Evolutionary conservation across 2,888 invertebrate genomes (phyloP).

Genomic region (Linnaemya tessellans): DNA sequence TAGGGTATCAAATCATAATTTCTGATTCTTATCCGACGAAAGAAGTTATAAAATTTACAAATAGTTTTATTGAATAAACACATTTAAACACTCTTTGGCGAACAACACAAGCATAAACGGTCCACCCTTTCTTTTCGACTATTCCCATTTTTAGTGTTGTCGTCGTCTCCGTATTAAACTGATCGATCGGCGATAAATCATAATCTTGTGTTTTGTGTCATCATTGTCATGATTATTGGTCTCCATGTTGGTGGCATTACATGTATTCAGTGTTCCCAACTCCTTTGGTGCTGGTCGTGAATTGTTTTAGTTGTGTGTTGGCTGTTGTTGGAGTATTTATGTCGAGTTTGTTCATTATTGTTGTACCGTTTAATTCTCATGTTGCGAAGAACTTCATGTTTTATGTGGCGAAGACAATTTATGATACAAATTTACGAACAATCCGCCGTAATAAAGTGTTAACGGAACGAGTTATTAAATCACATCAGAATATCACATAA

Average conservation of each 20-base stretch:
- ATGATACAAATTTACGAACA: conserved; percentile 78
- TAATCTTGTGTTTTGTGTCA: conserved; percentile 77
- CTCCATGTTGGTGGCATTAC: conserved; percentile 71
- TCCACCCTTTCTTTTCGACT: background rate
- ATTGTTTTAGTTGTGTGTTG: conserved; percentile 29
- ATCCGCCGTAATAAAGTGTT: conserved; percentile 81
- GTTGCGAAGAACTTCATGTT: conserved; percentile 53
- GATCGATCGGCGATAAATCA: conserved; percentile 83
- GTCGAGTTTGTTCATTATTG: conserved; percentile 35
- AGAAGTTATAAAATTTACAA: conserved; percentile 42
- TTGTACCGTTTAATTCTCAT: conserved; percentile 55
- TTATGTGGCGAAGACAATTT: conserved; percentile 38
- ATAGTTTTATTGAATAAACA: conserved; percentile 75
- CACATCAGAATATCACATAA: conserved; percentile 57
- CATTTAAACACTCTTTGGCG: background rate
- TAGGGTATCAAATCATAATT: conserved; percentile 73
- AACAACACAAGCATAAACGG: background rate
- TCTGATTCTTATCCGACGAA: conserved; percentile 77
- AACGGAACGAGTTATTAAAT: conserved; percentile 80
- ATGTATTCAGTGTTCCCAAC: conserved; percentile 57
- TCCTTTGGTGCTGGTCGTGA: conserved; percentile 64
- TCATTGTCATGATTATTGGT: conserved; percentile 72
- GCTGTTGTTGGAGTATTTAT: conserved; percentile 17
- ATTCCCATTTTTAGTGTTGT: conserved; percentile 65
- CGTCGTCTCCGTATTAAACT: conserved; percentile 76